Conservation (phyloP, 2,113 vertebrate genomes). For the Alosa alosa region DNA sequence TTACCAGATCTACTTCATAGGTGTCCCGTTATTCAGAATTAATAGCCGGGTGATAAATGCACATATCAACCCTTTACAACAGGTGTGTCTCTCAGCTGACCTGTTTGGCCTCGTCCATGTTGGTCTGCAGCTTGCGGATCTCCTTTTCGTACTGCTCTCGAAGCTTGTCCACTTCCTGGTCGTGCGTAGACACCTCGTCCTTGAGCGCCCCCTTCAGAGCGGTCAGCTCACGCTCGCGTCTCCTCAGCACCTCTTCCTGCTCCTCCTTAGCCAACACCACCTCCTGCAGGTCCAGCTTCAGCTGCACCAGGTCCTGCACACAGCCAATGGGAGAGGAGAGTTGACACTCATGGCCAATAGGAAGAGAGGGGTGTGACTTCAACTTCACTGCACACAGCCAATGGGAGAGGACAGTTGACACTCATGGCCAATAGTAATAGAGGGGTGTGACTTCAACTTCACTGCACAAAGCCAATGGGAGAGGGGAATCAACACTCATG, state of each 20-base stretch:
- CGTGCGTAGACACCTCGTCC: conserved; percentile 92
- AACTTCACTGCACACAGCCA: neutral
- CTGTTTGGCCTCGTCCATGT: conserved; percentile 81
- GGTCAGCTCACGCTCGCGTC: conserved; percentile 87
- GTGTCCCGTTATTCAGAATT: too few species aligned
- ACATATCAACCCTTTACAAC: neutral
- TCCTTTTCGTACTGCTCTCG: conserved; percentile 87
- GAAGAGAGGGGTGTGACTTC: too few species aligned
- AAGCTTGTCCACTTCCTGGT: conserved; percentile 89
- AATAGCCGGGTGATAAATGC: too few species aligned
- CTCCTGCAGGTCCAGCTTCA: conserved; percentile 84
- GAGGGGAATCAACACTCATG: too few species aligned
- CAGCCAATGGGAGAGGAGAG: neutral
- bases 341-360: too few species aligned
- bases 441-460: neutral
- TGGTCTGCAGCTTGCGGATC: conserved; percentile 67
- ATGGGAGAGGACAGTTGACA: too few species aligned
- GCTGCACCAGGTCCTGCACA: conserved; percentile 82
- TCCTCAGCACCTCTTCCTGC: conserved; percentile 86
- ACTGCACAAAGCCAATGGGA: neutral
- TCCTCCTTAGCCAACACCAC: conserved; percentile 83
- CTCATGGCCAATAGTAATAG: too few species aligned
- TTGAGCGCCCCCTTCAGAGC: conserved; percentile 94
- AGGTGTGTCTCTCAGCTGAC: conserved; percentile 61
- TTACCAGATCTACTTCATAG: too few species aligned